Base-by-base conservation (phyloP, 1,140 invertebrate genomes). In the Drosophila prosaltans region DNA sequence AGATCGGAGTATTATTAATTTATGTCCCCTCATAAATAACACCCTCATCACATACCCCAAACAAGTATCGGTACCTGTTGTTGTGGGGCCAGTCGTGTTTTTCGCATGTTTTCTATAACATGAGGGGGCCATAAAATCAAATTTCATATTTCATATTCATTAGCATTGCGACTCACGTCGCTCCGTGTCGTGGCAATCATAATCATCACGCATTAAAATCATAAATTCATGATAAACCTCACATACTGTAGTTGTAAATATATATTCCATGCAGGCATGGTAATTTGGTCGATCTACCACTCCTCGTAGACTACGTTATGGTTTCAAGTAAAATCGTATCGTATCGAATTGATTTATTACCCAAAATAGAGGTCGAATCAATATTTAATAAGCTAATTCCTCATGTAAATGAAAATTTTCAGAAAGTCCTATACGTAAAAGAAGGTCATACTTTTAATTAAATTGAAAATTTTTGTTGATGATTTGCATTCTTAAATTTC, bases 111-210 rank as follows among this genome's bases (percentile, higher is more conserved):
- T 84, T 80, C 72, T 79, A 88, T 78, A 69, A 70, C 72, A 79
- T 75, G 69, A 55, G 68, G 11, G 75, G 63, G 72, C 69, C 83
- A 86, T 85, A 63, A 86, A 88, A 74, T 80, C 73, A 74, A 83
- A 88, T 86, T 88, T 88, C 82, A 86, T 86, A 86, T 88, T 88
- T 88, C 68, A 83, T 77, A 78, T 78, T 45, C 5, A 80, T 84
- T 39, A 59, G 58, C 2, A 10, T 79, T 86, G 77, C 82, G 65
- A n/a, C 59, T 86, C 82, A 86, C 82, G 82, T 86, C 64, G 43
- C 43, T 57, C 11, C 40, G 28, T 32, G 26, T 16, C 7, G 45
- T 41, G 61, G 65, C 3, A 71, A 60, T 72, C 70, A 84, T 89
- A 67, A 83, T 83, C 88, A 83, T 74, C 83, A 78, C 74, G 83